Base-by-base conservation (phyloP, 23 tunicate species). In the Oikopleura vanhoeffeni region DNA sequence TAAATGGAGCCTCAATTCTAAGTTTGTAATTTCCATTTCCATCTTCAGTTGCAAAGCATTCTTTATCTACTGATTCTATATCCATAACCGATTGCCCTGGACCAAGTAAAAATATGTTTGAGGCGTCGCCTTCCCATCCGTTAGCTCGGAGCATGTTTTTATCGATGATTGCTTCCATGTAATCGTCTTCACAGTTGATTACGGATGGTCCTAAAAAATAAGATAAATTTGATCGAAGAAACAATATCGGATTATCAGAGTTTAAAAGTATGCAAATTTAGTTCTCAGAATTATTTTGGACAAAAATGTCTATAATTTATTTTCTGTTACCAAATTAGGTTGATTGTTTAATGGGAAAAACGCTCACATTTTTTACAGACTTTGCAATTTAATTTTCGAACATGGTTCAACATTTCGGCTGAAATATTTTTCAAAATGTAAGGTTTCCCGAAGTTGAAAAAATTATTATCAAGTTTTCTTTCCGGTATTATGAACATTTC, bases 171-270 rank as follows among this genome's bases (percentile, higher is more conserved):
- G 35, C 79, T 71, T 71, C 79, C 27, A 71, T 71, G 79, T 71
- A 30, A 71, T 71, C 79, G 35, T 71, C 79, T 18, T 30, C 79
- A 71, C 79, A 71, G 79, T 18, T 71, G 79, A 71, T 30, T 24
- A 13, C 32, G 34, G 34, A 13, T 71, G 79, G 79, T 32, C 64
- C 64, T 49, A 49, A 13, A 49, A 49, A 8, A 49, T 49, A 49
- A 8, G 64, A 8, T 49, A 49, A 49, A 49, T 24, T 49, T 49
- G 64, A 49, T 49, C 64, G 24, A 49, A 49, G 64, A 8, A 24
- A 49, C 13, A 49, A 49, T 49, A 8, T 49, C 64, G 64, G 64
- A 49, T 24, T 13, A n/a, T n/a, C n/a, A n/a, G n/a, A n/a, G n/a
- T n/a, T n/a, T n/a, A n/a, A n/a, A n/a, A n/a, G n/a, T n/a, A n/a